Evolutionary conservation across 2,113 vertebrate species (phyloP).

Genomic region (Ascaphus truei): DNA sequence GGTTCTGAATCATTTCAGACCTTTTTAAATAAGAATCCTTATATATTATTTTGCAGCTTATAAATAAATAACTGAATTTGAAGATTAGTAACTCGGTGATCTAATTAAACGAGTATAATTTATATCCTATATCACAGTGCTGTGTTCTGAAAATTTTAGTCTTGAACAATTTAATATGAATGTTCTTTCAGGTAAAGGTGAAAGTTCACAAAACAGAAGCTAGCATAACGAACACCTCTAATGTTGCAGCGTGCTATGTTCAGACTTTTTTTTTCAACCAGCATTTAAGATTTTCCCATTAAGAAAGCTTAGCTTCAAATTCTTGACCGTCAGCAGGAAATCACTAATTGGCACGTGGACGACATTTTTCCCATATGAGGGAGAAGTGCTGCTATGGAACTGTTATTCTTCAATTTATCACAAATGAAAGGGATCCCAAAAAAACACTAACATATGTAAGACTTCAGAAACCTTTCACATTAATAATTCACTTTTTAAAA

Average conservation of each 20-base stretch:
- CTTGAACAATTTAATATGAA: slow-evolving; percentile 20
- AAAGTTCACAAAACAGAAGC: slow-evolving; percentile 37
- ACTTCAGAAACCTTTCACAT: too few relatives aligned
- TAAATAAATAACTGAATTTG: slow-evolving; percentile 21
- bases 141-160: slow-evolving; percentile 1
- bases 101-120: slow-evolving; percentile 22
- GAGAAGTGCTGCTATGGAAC: too few relatives aligned
- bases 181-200: slow-evolving; percentile 28
- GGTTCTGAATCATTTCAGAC: slow-evolving; percentile 14
- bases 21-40: slow-evolving; percentile 2
- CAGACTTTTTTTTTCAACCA: slow-evolving; percentile 38
- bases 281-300: slow-evolving; percentile 49
- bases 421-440: slow-evolving; percentile 52
- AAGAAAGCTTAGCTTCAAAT: slow-evolving; percentile 49
- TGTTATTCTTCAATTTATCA: slow-evolving; percentile 59
- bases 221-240: too few relatives aligned
- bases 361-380: slow-evolving; percentile 48
- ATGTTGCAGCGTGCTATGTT: too few relatives aligned
- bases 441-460: slow-evolving; percentile 51
- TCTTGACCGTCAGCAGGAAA: slow-evolving; percentile 49
- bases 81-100: slow-evolving; percentile 1
- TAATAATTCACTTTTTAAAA: too few relatives aligned
- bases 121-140: slow-evolving; percentile 7
- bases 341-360: slow-evolving; percentile 50
- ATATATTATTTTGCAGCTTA: slow-evolving; percentile 21